Base-by-base conservation (phyloP, 1,140 invertebrate species). In the Trichonephila inaurata region DNA sequence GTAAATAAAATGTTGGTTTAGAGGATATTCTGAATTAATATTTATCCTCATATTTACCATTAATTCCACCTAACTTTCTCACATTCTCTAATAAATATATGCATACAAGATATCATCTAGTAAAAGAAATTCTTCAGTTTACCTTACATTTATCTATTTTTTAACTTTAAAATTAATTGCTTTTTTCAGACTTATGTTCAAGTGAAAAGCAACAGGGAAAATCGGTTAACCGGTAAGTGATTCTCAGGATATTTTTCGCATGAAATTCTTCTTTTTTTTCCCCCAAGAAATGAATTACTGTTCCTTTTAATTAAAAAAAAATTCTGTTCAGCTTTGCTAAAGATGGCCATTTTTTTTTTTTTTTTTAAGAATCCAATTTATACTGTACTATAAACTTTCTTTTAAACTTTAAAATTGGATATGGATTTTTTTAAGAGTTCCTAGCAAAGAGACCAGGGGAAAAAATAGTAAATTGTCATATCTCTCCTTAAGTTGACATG, bases 181-280 rank as follows among this genome's bases (percentile, higher is more conserved):
- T 85, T 3, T 24, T 69, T 88, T 60, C 58, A 94, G 93, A 64
- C 81, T 19, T 94, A 98, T 95, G 97, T 98, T 95, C 96, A 98
- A 95, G 97, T 98, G 94, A 97, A 97, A 95, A 97, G 97, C 72
- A 98, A 98, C 95, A 96, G 98, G 95, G 97, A 98, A 95, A 97
- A 97, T 94, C 96, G 97, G 93, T 96, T 97, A 83, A 95, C 95
- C 90, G 95, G 96, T 96, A 94, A 95, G 95, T 95, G 40, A 44
- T 90, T 90, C 28, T 66, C 10, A 24, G 1, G 28, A 44, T 28
- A 19, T 81, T 8, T 87, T 64, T 77, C 12, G n/a, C n/a, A 69
- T 69, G 6, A 69, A 24, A 69, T n/a, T 66, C 24, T 66, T 28
- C 33, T 40, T 61, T 44, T 89, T 82, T 19, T 81, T 14, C 19